Evolutionary conservation across 2,797 vertebrate species (phyloP).

Genomic region (Amphiprion clarkii): DNA sequence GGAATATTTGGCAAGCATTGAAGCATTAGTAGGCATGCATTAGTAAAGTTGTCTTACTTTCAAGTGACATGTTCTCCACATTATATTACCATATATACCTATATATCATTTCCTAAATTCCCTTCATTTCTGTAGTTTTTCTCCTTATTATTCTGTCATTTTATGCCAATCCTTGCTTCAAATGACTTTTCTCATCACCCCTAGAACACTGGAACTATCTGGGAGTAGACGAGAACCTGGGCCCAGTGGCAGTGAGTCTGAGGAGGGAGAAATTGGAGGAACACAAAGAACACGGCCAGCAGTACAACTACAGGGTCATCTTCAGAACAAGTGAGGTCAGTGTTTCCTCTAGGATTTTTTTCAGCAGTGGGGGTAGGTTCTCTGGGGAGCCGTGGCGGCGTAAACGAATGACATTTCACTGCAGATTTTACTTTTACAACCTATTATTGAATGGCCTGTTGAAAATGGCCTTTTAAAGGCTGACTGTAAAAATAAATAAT

Average conservation of each 20-base stretch:
- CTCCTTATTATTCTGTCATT: not conserved
- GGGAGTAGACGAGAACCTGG: slow-evolving; percentile 96
- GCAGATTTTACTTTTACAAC: too few species aligned
- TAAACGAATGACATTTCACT: too few species aligned
- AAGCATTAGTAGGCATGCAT: too few species aligned
- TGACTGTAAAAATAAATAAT: too few species aligned
- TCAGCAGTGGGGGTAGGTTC: too few species aligned
- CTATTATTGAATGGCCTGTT: too few species aligned
- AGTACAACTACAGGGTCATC: slow-evolving; percentile 97
- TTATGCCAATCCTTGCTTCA: not conserved
- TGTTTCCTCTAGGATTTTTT: too few species aligned
- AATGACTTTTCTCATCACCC: not conserved
- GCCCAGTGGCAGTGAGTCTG: slow-evolving; percentile 97
- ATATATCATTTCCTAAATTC: not conserved
- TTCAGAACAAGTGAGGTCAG: slow-evolving; percentile 94
- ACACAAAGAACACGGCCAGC: slow-evolving; percentile 95
- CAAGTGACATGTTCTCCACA: not conserved
- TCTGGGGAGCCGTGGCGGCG: too few species aligned
- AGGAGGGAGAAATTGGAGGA: slow-evolving; percentile 97
- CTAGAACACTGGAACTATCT: slow-evolving; percentile 99
- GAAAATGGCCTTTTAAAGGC: too few species aligned
- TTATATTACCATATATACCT: too few species aligned
- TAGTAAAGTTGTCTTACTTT: not conserved
- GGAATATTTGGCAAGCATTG: too few species aligned
- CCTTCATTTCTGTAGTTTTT: not conserved